Conservation (phyloP, 1,140 invertebrate genomes). For the Calephelis nemesis region DNA sequence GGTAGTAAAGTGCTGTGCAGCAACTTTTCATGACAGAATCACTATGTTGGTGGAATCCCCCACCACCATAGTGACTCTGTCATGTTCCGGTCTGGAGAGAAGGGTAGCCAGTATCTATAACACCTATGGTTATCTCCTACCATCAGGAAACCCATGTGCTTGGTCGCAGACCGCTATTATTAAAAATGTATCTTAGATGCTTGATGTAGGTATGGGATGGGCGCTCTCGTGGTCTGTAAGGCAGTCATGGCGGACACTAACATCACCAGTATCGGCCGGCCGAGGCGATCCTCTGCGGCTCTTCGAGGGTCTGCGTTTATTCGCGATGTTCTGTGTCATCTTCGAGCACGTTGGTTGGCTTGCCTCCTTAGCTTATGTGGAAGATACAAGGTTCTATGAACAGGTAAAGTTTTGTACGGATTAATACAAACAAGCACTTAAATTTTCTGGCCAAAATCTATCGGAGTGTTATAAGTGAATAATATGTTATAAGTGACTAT, state of each 20-base stretch:
- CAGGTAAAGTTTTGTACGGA: constrained; percentile 32
- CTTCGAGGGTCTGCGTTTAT: constrained; percentile 59
- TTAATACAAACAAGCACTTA: not conserved
- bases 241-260: constrained; percentile 51
- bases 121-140: too few relatives aligned
- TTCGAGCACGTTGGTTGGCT: constrained; percentile 67
- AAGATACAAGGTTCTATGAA: constrained; percentile 45
- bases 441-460: not conserved
- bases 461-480: too few relatives aligned
- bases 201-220: constrained; percentile 42
- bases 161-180: too few relatives aligned
- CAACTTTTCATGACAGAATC: too few relatives aligned
- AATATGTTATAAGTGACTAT: too few relatives aligned
- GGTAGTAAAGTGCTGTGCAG: too few relatives aligned
- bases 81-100: too few relatives aligned
- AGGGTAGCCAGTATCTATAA: too few relatives aligned
- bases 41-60: too few relatives aligned
- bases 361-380: constrained; percentile 47
- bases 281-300: constrained; percentile 44
- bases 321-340: constrained; percentile 64
- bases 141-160: too few relatives aligned
- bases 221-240: constrained; percentile 54
- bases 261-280: constrained; percentile 34
- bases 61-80: too few relatives aligned
- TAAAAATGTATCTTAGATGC: too few relatives aligned